Percentiles rank a stretch among this genome's conserved stretches.
phyloP scores from a whole-genome alignment of 2,113 vertebrate species.

The Cephalopterus ornatus region DNA sequence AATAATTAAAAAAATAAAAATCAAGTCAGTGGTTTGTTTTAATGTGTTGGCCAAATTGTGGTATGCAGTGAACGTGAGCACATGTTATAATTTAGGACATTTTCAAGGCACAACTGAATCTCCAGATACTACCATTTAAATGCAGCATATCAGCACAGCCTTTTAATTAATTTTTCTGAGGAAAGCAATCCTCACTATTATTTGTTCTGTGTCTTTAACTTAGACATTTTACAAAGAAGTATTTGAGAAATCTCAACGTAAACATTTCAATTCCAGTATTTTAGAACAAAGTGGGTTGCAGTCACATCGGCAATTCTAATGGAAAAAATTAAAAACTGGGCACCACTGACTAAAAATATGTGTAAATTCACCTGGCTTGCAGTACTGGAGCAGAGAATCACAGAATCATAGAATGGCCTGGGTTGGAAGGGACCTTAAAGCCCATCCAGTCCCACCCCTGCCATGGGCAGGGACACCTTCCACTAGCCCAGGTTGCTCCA shows the following conservation, averaged over 20 bases:
- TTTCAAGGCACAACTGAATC: background rate
- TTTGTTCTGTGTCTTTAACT: background rate
- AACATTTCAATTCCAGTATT: background rate
- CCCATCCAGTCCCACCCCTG: rapidly evolving
- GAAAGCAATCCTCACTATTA: background rate
- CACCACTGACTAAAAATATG: background rate
- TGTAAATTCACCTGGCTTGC: background rate
- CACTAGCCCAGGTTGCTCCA: background rate
- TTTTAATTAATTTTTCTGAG: background rate
- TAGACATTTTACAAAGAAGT: background rate
- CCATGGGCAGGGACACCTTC: background rate
- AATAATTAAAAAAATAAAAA: background rate
- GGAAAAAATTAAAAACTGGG: background rate
- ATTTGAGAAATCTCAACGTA: background rate
- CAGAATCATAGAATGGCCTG: no score
- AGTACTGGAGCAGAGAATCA: background rate
- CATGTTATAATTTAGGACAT: background rate
- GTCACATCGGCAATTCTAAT: background rate
- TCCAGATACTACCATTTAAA: background rate
- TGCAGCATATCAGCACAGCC: background rate
- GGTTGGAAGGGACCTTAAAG: rapidly evolving
- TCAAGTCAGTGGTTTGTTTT: background rate
- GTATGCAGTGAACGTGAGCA: background rate
- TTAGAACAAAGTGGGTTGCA: background rate
- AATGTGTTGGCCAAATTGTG: background rate